Conservation (phyloP, 1,140 invertebrate genomes). For the Planococcus citri region DNA sequence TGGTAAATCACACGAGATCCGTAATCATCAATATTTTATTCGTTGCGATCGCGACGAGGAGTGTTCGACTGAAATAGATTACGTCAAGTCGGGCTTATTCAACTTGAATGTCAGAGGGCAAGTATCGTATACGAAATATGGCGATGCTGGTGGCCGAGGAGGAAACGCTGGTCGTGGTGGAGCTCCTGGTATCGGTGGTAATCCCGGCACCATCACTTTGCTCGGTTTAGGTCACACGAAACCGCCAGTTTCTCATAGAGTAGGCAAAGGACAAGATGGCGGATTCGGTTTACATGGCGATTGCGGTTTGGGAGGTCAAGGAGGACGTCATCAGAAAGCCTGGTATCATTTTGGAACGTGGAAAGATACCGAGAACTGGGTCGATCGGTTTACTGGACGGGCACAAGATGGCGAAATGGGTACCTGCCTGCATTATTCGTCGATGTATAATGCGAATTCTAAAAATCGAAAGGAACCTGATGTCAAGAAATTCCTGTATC, state of each 20-base stretch:
- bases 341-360: no score
- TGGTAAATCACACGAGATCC: neutral
- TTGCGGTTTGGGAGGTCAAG: no score
- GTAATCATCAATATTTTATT: neutral
- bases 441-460: no score
- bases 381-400: no score
- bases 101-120: neutral
- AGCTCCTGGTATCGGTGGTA: neutral
- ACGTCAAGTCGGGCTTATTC: neutral
- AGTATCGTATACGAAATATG: neutral
- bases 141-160: slow-evolving; percentile 13
- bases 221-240: neutral
- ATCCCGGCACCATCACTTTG: neutral
- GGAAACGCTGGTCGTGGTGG: slow-evolving; percentile 21
- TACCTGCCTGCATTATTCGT: no score
- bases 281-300: neutral
- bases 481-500: neutral
- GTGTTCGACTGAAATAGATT: neutral
- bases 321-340: no score
- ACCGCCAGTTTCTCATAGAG: neutral
- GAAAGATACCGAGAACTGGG: no score
- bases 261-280: neutral
- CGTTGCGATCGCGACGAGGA: neutral
- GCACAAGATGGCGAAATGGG: no score
- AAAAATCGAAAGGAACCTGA: neutral